A percentile compares a stretch with the other conserved stretches of the same genome.
Conservation (phyloP, 2,888 invertebrate species). For the Athrips mouffetella region DNA sequence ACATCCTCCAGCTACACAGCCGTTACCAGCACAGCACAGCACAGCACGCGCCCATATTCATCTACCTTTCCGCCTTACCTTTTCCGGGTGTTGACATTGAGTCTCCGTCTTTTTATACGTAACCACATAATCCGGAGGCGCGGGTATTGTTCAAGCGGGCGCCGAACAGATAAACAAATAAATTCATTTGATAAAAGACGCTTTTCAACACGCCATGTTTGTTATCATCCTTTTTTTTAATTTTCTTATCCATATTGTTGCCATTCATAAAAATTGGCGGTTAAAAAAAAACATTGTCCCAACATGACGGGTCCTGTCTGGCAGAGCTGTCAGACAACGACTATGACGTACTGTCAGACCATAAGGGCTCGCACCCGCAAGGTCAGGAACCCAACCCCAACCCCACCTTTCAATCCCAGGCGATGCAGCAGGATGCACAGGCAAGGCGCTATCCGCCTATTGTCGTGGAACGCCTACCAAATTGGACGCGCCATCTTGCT, state of each 20-base stretch:
- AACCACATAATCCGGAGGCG: slow-evolving; percentile 50
- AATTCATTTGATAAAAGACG: slow-evolving; percentile 42
- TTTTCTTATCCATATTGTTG: slow-evolving; percentile 16
- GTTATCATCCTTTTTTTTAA: slow-evolving; percentile 53
- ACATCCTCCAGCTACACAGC: too few relatives aligned
- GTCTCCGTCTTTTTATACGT: slow-evolving; percentile 37
- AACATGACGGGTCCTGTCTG: too few relatives aligned
- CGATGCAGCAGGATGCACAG: too few relatives aligned
- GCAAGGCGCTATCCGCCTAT: too few relatives aligned
- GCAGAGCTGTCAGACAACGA: too few relatives aligned
- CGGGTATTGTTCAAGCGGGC: slow-evolving; percentile 28
- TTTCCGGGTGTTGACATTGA: slow-evolving; percentile 51
- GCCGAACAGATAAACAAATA: slow-evolving; percentile 54
- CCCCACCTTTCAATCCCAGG: too few relatives aligned
- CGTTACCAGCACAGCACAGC: too few relatives aligned
- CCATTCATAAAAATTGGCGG: not conserved
- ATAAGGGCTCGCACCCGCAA: too few relatives aligned
- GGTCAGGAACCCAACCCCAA: too few relatives aligned
- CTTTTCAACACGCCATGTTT: slow-evolving; percentile 68
- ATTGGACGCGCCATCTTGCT: too few relatives aligned
- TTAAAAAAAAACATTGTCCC: not conserved
- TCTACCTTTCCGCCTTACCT: slow-evolving; percentile 34
- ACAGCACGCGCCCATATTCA: not conserved
- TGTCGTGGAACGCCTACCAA: too few relatives aligned
- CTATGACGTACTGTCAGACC: too few relatives aligned